Evolutionary conservation across 1,140 invertebrate genomes (phyloP).

Genomic region (Drosophila burlai): DNA sequence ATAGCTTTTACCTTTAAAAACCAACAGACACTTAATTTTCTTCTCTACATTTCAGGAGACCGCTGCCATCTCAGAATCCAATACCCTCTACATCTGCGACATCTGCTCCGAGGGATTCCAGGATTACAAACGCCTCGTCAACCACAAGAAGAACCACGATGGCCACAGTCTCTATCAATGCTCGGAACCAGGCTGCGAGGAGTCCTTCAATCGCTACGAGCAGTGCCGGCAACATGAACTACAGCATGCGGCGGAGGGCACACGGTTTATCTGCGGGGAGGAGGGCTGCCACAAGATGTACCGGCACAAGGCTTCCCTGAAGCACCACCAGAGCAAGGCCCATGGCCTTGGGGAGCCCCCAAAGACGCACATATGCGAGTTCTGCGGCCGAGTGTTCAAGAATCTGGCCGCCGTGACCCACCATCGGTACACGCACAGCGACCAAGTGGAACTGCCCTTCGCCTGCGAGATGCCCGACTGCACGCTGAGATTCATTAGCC

Average conservation of each 20-base stretch:
- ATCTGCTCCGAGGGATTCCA: conserved; percentile 45
- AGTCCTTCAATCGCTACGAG: conserved; percentile 55
- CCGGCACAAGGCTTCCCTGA: conserved; percentile 68
- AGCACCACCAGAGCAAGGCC: conserved; percentile 55
- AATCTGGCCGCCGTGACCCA: conserved; percentile 62
- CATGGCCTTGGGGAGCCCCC: conserved; percentile 62
- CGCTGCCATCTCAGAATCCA: neutral
- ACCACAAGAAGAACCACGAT: conserved; percentile 62
- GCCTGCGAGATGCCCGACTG: conserved; percentile 61
- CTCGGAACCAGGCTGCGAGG: conserved; percentile 46
- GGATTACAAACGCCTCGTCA: conserved; percentile 31
- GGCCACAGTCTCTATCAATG: conserved; percentile 68
- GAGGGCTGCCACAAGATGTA: conserved; percentile 64
- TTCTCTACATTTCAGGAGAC: neutral
- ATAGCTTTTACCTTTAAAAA: too few relatives aligned
- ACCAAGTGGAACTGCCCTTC: conserved; percentile 54
- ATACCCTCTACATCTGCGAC: conserved; percentile 41
- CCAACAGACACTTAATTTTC: neutral
- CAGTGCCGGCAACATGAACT: conserved; percentile 53
- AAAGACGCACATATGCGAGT: conserved; percentile 69
- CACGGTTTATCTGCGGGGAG: conserved; percentile 52
- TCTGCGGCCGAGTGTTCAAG: conserved; percentile 69
- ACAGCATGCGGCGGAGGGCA: conserved; percentile 21
- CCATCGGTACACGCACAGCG: conserved; percentile 66
- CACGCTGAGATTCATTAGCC: conserved; percentile 50